Percentiles rank a stretch among this genome's conserved stretches.
Evolutionary conservation across 1,140 invertebrate species (phyloP).

Genomic region (Drosophila persimilis): DNA sequence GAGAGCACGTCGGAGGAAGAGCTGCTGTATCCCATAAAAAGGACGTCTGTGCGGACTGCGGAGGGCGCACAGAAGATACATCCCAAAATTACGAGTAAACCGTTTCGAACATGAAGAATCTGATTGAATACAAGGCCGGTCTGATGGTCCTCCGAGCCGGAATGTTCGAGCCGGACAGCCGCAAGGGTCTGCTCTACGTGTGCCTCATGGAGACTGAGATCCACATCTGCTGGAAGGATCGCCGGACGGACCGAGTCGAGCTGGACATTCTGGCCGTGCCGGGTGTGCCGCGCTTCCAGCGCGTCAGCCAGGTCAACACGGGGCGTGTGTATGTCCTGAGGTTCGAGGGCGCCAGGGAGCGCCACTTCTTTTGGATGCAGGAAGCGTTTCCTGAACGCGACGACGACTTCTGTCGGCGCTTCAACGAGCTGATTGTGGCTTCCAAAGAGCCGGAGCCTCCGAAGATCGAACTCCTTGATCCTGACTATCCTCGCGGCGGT

Average conservation of each 20-base stretch:
- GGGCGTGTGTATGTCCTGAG: constrained; percentile 97
- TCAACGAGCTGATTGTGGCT: constrained; percentile 91
- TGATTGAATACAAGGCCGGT: constrained; percentile 97
- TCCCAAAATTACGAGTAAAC: constrained; percentile 3
- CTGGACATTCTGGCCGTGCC: constrained; percentile 98
- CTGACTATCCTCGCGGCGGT: not conserved
- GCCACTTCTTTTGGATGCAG: constrained; percentile 99
- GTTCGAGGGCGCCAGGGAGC: constrained; percentile 94
- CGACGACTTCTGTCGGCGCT: constrained; percentile 93
- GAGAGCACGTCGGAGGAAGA: constrained; percentile 1
- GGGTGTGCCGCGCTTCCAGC: constrained; percentile 98
- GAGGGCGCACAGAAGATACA: too few species aligned
- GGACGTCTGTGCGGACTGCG: too few species aligned
- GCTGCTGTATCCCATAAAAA: constrained; percentile 31
- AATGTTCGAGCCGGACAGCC: constrained; percentile 96
- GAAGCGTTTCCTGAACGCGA: constrained; percentile 97
- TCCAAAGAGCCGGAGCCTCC: constrained; percentile 82
- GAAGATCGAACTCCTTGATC: not conserved
- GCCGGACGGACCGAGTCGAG: constrained; percentile 86
- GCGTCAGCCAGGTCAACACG: constrained; percentile 96
- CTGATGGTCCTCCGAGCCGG: constrained; percentile 97
- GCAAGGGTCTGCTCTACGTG: constrained; percentile 96
- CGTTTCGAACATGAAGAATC: constrained; percentile 18
- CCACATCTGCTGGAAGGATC: constrained; percentile 99
- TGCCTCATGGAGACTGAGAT: constrained; percentile 94